Percentiles rank a stretch among this genome's conserved stretches.
These are phyloP conservation scores for Nannospalax galili DNA, from an alignment of 2,113 vertebrate genomes.

Conservation along the genomic window DNA sequence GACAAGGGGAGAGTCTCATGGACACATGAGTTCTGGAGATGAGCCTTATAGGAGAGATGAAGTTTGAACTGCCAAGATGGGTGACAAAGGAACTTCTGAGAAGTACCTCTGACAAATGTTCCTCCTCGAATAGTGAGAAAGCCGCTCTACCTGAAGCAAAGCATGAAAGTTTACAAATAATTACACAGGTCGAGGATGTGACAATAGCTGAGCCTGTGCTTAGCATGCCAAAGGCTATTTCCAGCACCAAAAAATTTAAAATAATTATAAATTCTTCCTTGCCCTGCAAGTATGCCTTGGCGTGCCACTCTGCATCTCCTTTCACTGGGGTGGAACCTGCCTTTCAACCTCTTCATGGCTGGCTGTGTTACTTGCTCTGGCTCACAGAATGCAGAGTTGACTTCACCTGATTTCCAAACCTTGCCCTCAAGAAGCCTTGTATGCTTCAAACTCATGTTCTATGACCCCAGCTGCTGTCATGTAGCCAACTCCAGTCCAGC, in stretches of 20 bases:
- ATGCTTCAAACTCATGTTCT: neutral
- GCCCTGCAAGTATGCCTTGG: neutral
- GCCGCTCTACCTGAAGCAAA: neutral
- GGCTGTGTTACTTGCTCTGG: neutral
- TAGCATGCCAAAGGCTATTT: neutral
- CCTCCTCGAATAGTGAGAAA: neutral
- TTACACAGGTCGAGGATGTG: neutral
- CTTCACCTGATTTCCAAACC: neutral
- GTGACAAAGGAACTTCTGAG: neutral
- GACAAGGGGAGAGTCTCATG: neutral
- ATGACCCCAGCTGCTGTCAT: neutral
- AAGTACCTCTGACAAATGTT: neutral
- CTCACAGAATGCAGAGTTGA: neutral
- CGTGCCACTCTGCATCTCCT: neutral
- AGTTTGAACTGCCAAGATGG: neutral
- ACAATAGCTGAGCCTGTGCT: neutral
- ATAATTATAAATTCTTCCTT: neutral
- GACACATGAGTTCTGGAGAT: conserved; percentile 11
- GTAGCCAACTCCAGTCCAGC: neutral
- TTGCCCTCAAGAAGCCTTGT: neutral
- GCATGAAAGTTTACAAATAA: neutral
- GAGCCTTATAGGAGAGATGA: neutral
- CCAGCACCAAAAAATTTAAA: neutral
- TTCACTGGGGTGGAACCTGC: neutral
- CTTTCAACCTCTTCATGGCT: neutral